Evolutionary conservation across 2,797 vertebrate species (phyloP), one percentile per base, ranked within the genome.

Genomic region (Trematomus bernacchii): DNA sequence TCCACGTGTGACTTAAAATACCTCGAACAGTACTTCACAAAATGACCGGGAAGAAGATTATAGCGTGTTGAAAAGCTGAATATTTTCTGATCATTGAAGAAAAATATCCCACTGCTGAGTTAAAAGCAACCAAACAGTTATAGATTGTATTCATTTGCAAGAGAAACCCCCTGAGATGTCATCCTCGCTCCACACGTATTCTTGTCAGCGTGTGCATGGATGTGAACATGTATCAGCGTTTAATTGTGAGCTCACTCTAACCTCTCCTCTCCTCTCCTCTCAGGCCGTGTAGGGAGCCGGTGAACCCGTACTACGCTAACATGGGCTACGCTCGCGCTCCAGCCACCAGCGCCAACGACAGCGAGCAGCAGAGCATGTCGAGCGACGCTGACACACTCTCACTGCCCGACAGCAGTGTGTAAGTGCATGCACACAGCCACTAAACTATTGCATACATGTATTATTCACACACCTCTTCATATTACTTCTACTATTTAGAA

Each of bases 351-450:
- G 96, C 98, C 87, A 99, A 99, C 0, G 98, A 99, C 95, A 99
- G 97, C 0, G 98, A 99, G 92, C 97, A 98, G 88, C 98, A 99
- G 94, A 99, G 98, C 93, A 96, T 99, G 96, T 99, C 98, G 78
- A 99, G 97, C 1, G 98, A 99, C 0, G 97, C 97, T 0, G 98
- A 99, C 91, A 98, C 97, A 14, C 93, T 99, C 88, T 99, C 98
- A 0, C 93, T 98, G 92, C 96, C 97, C 0, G 98, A 99, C 95
- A 99, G 97, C 96, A 99, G 97, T 0, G 95, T 98, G 98, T 99
- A 88, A 96, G 98, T 96, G 53, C 21, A 46, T n/a, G 5, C 61
- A 6, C 11, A 47, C 2, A 0, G 2, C 10, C 8, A 11, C 54
- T 10, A 8, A 55, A 4, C n/a, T 2, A 12, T 37, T 37, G 13